Percentiles rank a stretch among this genome's conserved stretches.
These are phyloP conservation scores for Phalacrocorax brasilianus DNA, from an alignment of 2,113 vertebrate genomes.

Conservation along the genomic window DNA sequence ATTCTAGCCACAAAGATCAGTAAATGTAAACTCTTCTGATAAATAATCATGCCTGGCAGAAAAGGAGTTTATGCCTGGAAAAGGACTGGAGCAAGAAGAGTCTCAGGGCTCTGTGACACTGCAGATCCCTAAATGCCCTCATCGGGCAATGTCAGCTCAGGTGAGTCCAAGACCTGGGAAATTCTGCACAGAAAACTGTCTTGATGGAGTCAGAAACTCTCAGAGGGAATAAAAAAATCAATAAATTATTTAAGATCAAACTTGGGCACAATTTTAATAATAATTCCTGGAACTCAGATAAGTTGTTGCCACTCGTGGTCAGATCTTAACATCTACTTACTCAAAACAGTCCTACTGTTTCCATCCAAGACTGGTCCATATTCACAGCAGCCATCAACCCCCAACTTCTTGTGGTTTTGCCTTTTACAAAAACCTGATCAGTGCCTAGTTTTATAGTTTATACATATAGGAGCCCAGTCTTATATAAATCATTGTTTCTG, in stretches of 20 bases:
- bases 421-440: neutral
- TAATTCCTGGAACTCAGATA: neutral
- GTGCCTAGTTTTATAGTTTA: neutral
- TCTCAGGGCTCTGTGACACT: neutral
- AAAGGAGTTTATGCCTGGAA: neutral
- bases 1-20: neutral
- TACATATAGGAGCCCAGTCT: neutral
- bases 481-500: neutral
- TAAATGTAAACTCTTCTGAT: neutral
- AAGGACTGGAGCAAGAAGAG: neutral
- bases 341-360: neutral
- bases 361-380: neutral
- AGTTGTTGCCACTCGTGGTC: neutral
- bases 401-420: neutral
- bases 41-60: neutral
- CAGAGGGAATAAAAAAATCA: neutral
- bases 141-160: neutral
- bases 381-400: neutral
- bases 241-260: neutral
- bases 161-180: neutral
- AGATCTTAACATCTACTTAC: neutral
- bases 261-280: neutral
- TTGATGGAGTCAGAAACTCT: neutral
- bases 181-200: neutral
- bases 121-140: neutral